Evolutionary conservation across 2,888 invertebrate genomes (phyloP).

Genomic region (Invenusta paracnida): DNA sequence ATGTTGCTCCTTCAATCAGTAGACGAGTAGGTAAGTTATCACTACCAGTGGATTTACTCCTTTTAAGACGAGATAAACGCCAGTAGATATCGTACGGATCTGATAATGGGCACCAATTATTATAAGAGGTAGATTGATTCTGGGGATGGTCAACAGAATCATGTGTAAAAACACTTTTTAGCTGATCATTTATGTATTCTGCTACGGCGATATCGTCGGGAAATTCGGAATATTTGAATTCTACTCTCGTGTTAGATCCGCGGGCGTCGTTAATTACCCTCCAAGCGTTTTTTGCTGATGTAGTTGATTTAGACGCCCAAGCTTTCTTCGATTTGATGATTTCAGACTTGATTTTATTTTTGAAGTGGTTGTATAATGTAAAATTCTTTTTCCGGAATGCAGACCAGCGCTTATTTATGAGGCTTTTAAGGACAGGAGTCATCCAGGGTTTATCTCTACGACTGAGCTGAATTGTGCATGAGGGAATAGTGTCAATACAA

Average conservation of each 20-base stretch:
- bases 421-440: slow-evolving; percentile 3
- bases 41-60: slow-evolving; percentile 20
- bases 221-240: not conserved
- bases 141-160: not conserved
- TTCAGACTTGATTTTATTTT: slow-evolving; percentile 1
- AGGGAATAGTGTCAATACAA: not conserved
- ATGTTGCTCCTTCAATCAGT: not conserved
- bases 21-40: not conserved
- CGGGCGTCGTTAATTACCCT: not conserved
- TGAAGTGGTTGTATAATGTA: slow-evolving; percentile 14
- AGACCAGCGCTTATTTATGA: not conserved
- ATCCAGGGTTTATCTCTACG: slow-evolving; percentile 19
- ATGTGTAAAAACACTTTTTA: not conserved
- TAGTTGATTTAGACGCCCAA: slow-evolving; percentile 9
- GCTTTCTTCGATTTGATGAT: not conserved
- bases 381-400: slow-evolving; percentile 20
- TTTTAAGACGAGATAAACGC: not conserved
- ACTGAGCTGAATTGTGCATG: not conserved
- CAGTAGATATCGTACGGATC: slow-evolving; percentile 20
- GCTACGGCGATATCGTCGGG: not conserved
- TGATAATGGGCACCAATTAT: slow-evolving; percentile 14
- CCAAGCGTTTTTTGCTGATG: slow-evolving; percentile 11
- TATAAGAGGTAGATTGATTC: not conserved
- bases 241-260: slow-evolving; percentile 13
- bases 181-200: not conserved